Base-by-base conservation (phyloP, 2,797 vertebrate genomes). In the Ctenopoma kingsleyae region DNA sequence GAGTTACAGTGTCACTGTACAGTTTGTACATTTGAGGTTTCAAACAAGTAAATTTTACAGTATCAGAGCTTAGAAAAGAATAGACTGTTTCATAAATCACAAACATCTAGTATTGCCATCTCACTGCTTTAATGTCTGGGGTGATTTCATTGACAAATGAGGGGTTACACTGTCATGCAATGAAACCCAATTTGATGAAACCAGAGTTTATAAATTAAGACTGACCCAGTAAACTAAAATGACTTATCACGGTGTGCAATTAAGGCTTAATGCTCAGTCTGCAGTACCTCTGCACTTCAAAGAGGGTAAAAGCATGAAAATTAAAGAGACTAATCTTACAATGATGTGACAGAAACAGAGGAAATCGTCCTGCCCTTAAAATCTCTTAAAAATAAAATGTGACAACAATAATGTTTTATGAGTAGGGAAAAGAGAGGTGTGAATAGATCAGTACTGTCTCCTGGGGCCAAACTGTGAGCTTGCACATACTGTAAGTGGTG, bases 261-360 rank as follows among this genome's bases (percentile, higher is more conserved):
- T 77, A 70, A 64, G 30, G 38, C 13, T 74, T 80, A 76, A 78
- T 70, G 78, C 61, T 57, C 51, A 56, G 10, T 36, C 30, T 40
- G 15, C 15, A 43, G 15, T 47, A 84, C 56, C 71, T 77, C 78
- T 72, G 36, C 63, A 76, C 83, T 85, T 84, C 73, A 87, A 89
- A 89, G 67, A 20, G 25, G 56, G 41, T 20, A 40, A 81, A 72
- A 69, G 72, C 70, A 51, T 70, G 67, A 57, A 72, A 85, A 84
- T 84, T 74, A 84, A 72, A 88, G 53, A 53, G 62, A 81, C 65
- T 83, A 74, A 78, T 48, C 32, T 12, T 30, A 44, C 44, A 62
- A 22, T 52, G 12, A 63, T 51, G 52, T 74, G 75, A 81, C 52
- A 77, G 46, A 69, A 67, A 78, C 65, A 67, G 64, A 78, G 16